Evolutionary conservation across 2,797 vertebrate genomes (phyloP), one percentile per base, ranked within the genome.

Genomic region (Distichodus sexfasciatus): DNA sequence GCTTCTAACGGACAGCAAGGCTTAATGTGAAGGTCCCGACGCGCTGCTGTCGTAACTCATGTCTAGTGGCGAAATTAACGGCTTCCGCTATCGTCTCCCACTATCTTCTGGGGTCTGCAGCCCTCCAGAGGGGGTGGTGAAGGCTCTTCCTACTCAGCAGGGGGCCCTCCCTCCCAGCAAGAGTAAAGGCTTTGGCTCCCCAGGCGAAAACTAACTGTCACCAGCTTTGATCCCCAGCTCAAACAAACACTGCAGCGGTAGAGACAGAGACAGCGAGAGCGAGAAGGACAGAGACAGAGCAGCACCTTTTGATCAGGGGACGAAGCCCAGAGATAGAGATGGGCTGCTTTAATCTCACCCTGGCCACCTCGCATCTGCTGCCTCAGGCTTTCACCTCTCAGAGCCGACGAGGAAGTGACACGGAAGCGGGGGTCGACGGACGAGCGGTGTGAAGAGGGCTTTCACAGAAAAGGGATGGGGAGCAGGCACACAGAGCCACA

Each of bases 191-290:
- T 79, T 87, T 24, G 23, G 73, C 89, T 90, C 90, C 74, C 75
- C 89, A 92, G 90, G 90, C 74, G 79, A 92, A 92, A 91, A 89
- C 91, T 91, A 91, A 92, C 90, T 88, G 87, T 88, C 85, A 87
- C 82, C 82, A 81, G 86, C 92, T 93, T 93, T 93, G 92, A 93
- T 92, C 91, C 89, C 88, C 79, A 68, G 81, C 80, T 85, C 72
- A 79, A 82, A 77, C 83, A 82, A 82, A 89, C 75, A 50, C 66
- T 63, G 41, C 28, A 47, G 62, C 46, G 64, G 19, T 10, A 9
- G 17, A 35, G 2, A 19, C 11, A 12, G 8, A 31, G 15, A 46
- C 26, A 63, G 29, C 15, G 8, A 29, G 6, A 48, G 29, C 48
- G 17, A 44, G 51, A 64, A 26, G 57, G 46, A 48, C 24, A 55